Evolutionary conservation across 2,113 vertebrate species (phyloP).

Genomic region (Nestor notabilis): DNA sequence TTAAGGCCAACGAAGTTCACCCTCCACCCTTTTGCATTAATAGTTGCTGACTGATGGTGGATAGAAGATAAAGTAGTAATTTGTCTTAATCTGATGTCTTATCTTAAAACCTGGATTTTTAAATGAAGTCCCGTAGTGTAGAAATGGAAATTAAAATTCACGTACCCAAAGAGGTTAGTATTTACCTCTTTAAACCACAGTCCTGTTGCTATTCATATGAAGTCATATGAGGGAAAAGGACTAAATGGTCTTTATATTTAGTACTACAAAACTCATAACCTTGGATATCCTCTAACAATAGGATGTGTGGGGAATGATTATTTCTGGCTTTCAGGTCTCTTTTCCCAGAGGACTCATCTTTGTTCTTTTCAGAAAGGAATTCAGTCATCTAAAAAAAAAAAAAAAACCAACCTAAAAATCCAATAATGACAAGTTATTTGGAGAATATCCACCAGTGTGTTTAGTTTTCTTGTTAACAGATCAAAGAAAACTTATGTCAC

Average conservation of each 20-base stretch:
- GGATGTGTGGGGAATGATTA: neutral
- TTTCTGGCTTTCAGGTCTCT: slow-evolving; percentile 15
- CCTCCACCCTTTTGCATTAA: neutral
- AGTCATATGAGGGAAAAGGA: neutral
- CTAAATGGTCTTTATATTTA: neutral
- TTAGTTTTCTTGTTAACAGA: slow-evolving; percentile 29
- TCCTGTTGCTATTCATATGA: neutral
- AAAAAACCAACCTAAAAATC: neutral
- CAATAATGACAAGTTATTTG: slow-evolving; percentile 1
- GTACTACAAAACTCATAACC: neutral
- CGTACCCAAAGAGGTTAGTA: neutral
- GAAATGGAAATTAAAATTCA: neutral
- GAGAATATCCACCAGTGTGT: slow-evolving; percentile 17
- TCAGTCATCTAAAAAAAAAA: neutral
- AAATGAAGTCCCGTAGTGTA: neutral
- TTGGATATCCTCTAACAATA: neutral
- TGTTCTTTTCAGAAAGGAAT: slow-evolving; percentile 26
- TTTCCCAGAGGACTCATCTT: slow-evolving; percentile 4
- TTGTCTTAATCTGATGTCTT: neutral
- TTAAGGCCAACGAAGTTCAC: neutral
- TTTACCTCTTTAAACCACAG: neutral
- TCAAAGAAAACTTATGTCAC: slow-evolving; percentile 5
- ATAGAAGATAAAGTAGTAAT: neutral
- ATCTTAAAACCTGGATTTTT: neutral
- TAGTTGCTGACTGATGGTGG: neutral